phyloP scores from a whole-genome alignment of 2,113 vertebrate species.

The Bucco capensis region DNA sequence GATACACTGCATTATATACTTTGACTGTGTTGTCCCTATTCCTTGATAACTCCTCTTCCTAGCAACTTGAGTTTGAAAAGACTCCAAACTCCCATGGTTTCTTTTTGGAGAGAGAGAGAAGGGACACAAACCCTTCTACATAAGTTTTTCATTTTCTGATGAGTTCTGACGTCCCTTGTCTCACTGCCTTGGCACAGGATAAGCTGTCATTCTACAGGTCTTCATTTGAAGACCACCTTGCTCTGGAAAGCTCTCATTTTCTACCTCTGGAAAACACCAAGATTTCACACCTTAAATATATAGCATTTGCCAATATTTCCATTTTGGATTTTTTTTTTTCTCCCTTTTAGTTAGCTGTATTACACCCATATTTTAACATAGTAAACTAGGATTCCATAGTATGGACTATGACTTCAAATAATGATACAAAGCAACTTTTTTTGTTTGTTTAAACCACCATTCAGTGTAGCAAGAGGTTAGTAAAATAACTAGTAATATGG shows the following conservation, averaged over 20 bases:
- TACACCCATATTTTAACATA: background rate
- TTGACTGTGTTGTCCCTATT: background rate
- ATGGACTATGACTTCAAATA: background rate
- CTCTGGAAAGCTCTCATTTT: background rate
- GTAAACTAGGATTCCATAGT: background rate
- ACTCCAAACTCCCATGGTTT: background rate
- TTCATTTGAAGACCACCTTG: background rate
- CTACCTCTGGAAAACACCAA: background rate
- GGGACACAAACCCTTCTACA: accelerated
- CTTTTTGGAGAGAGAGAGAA: background rate
- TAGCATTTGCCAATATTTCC: background rate
- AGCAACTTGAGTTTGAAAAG: background rate
- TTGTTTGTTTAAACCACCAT: background rate
- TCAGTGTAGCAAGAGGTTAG: background rate
- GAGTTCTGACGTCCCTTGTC: background rate
- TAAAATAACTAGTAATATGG: background rate
- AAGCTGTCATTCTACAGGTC: background rate
- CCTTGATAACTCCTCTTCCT: background rate
- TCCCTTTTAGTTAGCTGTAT: background rate
- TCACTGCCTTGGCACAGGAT: background rate
- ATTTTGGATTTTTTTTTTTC: background rate
- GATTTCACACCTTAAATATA: background rate
- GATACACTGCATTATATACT: background rate
- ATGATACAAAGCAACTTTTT: background rate
- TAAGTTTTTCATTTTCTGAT: background rate